These are phyloP conservation scores for Melanchra persicariae DNA, from an alignment of 2,888 invertebrate genomes.

Conservation along the genomic window DNA sequence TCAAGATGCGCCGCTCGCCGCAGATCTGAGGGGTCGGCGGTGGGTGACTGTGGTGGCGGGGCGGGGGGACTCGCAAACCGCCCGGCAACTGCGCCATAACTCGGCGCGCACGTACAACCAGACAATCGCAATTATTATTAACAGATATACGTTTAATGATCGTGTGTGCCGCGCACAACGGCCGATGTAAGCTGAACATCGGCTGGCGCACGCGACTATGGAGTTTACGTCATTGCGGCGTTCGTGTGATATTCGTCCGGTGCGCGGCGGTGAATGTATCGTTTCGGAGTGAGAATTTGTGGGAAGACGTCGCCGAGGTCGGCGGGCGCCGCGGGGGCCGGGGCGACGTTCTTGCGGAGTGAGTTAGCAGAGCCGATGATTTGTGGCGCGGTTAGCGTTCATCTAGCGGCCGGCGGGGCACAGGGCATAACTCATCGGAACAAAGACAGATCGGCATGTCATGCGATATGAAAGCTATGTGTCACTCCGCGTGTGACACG, in stretches of 20 bases:
- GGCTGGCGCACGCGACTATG: conserved; percentile 76
- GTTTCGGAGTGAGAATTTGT: conserved; percentile 80
- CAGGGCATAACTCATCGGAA: conserved; percentile 80
- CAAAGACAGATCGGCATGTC: conserved; percentile 76
- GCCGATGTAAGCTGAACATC: conserved; percentile 74
- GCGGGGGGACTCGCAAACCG: conserved; percentile 69
- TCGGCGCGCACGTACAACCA: conserved; percentile 87
- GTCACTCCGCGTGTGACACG: conserved; percentile 70
- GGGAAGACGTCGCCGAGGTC: conserved; percentile 72
- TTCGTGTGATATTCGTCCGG: conserved; percentile 79
- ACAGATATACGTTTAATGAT: conserved; percentile 88
- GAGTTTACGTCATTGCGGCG: conserved; percentile 74
- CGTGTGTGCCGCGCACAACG: conserved; percentile 79
- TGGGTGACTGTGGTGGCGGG: conserved; percentile 65
- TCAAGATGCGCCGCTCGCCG: conserved; percentile 81
- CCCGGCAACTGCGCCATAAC: conserved; percentile 88
- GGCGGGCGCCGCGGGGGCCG: conserved; percentile 65
- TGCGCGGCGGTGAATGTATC: conserved; percentile 72
- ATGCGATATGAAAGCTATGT: conserved; percentile 71
- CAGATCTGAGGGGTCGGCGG: conserved; percentile 75
- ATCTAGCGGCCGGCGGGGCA: conserved; percentile 79
- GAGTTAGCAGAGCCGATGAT: conserved; percentile 84
- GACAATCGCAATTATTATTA: conserved; percentile 90
- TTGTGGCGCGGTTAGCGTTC: conserved; percentile 85
- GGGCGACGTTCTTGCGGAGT: conserved; percentile 76